A percentile compares a stretch with the other conserved stretches of the same genome.
Evolutionary conservation across 2,113 vertebrate species (phyloP).

Genomic region (Pituophis catenifer): DNA sequence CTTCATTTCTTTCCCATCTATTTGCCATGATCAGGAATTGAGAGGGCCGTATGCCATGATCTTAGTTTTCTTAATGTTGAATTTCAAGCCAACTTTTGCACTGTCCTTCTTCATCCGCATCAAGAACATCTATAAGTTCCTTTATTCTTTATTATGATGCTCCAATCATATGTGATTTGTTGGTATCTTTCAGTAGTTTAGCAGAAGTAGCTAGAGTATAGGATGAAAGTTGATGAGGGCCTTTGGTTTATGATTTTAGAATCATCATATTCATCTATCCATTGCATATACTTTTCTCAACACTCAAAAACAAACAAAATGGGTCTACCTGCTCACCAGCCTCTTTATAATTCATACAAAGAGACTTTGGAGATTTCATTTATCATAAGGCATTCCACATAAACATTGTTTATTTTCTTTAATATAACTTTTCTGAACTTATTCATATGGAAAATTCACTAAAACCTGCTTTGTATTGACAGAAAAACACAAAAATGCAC

Average conservation of each 20-base stretch:
- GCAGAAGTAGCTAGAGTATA: not conserved
- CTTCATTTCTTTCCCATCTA: no score
- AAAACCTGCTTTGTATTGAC: not conserved
- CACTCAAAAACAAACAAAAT: not conserved
- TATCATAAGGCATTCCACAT: not conserved
- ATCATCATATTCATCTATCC: not conserved
- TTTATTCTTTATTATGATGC: not conserved
- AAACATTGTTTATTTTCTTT: not conserved
- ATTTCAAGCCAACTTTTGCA: no score
- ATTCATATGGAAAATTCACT: not conserved
- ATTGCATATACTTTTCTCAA: not conserved
- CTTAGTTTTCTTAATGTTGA: no score
- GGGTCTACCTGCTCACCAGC: not conserved
- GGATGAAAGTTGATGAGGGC: not conserved
- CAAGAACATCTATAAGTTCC: not conserved
- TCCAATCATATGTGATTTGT: not conserved
- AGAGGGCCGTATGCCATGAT: no score
- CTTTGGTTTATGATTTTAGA: not conserved
- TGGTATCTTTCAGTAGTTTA: not conserved
- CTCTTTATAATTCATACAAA: not conserved
- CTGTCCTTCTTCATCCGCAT: no score
- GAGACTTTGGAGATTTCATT: not conserved
- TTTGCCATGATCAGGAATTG: no score
- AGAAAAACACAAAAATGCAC: not conserved
- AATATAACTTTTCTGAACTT: not conserved